These are phyloP conservation scores for Phania funesta DNA, from an alignment of 2,888 invertebrate species.

Conservation along the genomic window DNA sequence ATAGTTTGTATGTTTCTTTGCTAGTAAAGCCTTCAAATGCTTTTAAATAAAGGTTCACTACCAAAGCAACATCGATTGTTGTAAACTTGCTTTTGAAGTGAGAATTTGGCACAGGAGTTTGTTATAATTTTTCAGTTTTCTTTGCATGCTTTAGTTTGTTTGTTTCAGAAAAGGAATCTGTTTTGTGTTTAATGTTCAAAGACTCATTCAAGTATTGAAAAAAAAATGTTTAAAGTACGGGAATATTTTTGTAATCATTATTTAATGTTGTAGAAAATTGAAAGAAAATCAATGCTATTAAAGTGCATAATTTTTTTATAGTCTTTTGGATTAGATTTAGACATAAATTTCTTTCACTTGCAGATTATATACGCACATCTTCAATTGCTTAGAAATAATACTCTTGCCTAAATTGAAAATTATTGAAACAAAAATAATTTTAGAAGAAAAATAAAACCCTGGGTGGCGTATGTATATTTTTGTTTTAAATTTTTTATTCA, in stretches of 20 bases:
- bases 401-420: not conserved
- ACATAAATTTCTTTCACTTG: conserved; percentile 19
- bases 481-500: not conserved
- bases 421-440: not conserved
- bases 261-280: conserved; percentile 78
- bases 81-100: not conserved
- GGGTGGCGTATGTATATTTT: not conserved
- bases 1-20: not conserved
- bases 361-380: not conserved
- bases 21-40: too few relatives aligned
- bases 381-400: not conserved
- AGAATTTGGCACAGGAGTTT: not conserved
- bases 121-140: not conserved
- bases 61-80: conserved; percentile 23
- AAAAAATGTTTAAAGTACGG: not conserved
- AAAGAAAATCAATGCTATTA: conserved; percentile 67
- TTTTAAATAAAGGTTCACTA: conserved; percentile 20
- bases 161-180: not conserved
- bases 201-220: not conserved
- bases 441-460: not conserved
- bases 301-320: not conserved
- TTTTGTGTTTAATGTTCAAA: conserved; percentile 8
- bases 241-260: conserved; percentile 63
- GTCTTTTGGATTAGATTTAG: conserved; percentile 15
- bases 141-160: not conserved